Base-by-base conservation (phyloP, 92 coral and sea anemone genomes). In the Micromussa lordhowensis region DNA sequence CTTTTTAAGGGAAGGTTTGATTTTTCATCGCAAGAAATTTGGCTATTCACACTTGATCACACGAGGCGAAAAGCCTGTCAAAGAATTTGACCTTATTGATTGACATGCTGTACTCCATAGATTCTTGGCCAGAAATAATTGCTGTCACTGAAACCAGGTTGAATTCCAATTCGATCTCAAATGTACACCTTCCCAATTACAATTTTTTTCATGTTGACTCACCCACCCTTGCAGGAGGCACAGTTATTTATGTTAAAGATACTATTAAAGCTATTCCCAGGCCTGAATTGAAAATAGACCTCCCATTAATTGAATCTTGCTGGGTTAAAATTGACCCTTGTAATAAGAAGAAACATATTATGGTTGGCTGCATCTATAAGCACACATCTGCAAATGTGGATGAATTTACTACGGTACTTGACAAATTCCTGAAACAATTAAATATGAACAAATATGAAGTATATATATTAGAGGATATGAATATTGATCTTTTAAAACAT, bases 101-200 rank as follows among this genome's bases (percentile, higher is more conserved):
- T n/a, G 80, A 77, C 22, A 48, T 77, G 80, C 61, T 77, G 26
- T 77, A 77, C 80, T 77, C 58, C n/a, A 4, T 77, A 49, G 36
- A 77, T 18, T 44, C 26, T 28, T 40, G 63, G 61, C 58, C 58
- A 1, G 61, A 44, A 31, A 49, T 40, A 77, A 77, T 77, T 17
- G 80, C 80, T 24, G 29, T 49, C 29, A 44, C 80, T 44, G 80
- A 77, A 49, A 77, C 61, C 0, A 40, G 61, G 21, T 15, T 49
- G 0, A 77, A 77, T 77, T 53, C 29, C 5, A 22, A 44, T 77
- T 77, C 80, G 29, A 77, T 5, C 29, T 21, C 80, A 21, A 49
- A 77, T 48, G 59, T 77, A 44, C 31, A 40, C 29, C 80, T 77
- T 15, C n/a, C 61, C n/a, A 77, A 77, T 77, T 44, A 44, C 61